These are phyloP conservation scores for Keiferia lycopersicella DNA, from an alignment of 2,888 invertebrate species.

Conservation along the genomic window DNA sequence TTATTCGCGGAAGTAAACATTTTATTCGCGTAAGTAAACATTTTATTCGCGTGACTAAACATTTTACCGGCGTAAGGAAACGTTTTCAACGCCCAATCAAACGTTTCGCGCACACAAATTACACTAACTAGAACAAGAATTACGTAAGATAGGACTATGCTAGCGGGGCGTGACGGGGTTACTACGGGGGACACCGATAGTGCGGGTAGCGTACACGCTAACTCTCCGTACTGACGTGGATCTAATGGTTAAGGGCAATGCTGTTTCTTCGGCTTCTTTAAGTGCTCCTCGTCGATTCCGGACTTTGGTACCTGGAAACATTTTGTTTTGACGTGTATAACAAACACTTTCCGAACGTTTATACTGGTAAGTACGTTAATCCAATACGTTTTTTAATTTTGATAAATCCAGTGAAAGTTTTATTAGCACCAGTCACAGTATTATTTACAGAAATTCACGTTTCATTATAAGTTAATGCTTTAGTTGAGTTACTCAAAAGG, in stretches of 20 bases:
- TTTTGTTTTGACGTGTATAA: slow-evolving; percentile 16
- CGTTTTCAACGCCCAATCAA: slow-evolving; percentile 18
- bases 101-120: slow-evolving; percentile 21
- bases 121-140: slow-evolving; percentile 20
- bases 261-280: slow-evolving; percentile 88
- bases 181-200: slow-evolving; percentile 38
- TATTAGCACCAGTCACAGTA: neutral
- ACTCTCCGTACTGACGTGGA: slow-evolving; percentile 71
- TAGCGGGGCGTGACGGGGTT: slow-evolving; percentile 46
- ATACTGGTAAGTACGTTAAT: no score
- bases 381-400: slow-evolving; percentile 20
- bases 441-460: neutral
- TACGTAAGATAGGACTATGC: slow-evolving; percentile 17
- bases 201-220: slow-evolving; percentile 50
- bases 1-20: slow-evolving; percentile 25
- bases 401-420: slow-evolving; percentile 8
- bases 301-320: slow-evolving; percentile 63
- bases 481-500: no score
- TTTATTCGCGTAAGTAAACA: slow-evolving; percentile 29
- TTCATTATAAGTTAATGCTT: neutral
- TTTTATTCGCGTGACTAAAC: slow-evolving; percentile 17
- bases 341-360: slow-evolving; percentile 30
- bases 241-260: slow-evolving; percentile 86
- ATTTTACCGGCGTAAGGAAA: slow-evolving; percentile 29
- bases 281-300: slow-evolving; percentile 89